Evolutionary conservation across 2,113 vertebrate genomes (phyloP).

Genomic region (Otis tarda): DNA sequence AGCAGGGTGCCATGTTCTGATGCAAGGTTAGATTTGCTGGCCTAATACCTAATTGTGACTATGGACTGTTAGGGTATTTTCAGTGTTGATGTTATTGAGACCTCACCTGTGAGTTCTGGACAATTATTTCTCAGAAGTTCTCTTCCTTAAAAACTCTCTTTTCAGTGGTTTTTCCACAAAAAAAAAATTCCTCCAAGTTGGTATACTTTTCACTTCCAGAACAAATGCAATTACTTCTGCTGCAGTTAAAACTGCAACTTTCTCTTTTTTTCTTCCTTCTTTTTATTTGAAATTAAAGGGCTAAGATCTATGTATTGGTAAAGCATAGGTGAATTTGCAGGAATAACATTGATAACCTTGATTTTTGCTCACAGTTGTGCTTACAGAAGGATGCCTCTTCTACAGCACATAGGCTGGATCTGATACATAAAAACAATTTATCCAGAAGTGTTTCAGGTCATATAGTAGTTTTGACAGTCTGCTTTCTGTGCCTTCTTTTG

Average conservation of each 20-base stretch:
- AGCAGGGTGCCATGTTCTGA: rapidly evolving
- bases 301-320: neutral
- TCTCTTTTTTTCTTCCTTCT: too few relatives aligned
- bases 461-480: neutral
- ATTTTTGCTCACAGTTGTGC: neutral
- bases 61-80: neutral
- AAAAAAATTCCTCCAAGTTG: too few relatives aligned
- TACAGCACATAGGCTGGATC: neutral
- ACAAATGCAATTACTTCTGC: too few relatives aligned
- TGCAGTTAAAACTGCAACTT: too few relatives aligned
- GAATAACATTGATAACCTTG: neutral
- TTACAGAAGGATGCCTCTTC: neutral
- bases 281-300: neutral
- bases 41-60: neutral
- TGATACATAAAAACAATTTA: neutral
- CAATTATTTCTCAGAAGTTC: neutral
- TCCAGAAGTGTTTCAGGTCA: neutral
- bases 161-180: neutral
- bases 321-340: neutral
- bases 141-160: neutral
- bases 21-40: neutral
- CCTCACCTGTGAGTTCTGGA: neutral
- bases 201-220: too few relatives aligned
- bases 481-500: neutral
- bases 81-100: neutral